Evolutionary conservation across 2,888 invertebrate species (phyloP).

Genomic region (Slavum lentiscoides): DNA sequence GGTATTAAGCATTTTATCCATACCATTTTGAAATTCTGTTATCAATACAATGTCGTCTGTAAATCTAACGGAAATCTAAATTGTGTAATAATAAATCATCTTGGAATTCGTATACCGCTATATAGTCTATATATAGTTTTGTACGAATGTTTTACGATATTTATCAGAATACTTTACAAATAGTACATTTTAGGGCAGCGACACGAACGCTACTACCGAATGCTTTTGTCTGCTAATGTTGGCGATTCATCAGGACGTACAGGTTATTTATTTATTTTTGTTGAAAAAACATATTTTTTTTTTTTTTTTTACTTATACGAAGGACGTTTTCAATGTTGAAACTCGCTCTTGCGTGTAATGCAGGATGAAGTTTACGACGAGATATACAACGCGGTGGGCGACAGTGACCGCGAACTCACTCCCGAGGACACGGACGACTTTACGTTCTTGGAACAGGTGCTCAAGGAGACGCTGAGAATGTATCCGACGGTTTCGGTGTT

Average conservation of each 20-base stretch:
- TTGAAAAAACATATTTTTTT: neutral
- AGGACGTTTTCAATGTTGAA: neutral
- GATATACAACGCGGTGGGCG: slow-evolving; percentile 54
- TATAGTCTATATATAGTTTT: no score
- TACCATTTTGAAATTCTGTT: no score
- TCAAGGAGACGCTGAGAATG: slow-evolving; percentile 55
- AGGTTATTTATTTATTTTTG: slow-evolving; percentile 55
- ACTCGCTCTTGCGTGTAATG: neutral
- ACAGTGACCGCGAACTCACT: slow-evolving; percentile 59
- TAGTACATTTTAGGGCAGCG: slow-evolving; percentile 57
- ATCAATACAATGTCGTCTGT: no score
- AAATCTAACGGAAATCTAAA: no score
- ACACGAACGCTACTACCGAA: slow-evolving; percentile 58
- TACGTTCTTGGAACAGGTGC: slow-evolving; percentile 55
- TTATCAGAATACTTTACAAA: no score
- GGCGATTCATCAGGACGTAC: slow-evolving; percentile 57
- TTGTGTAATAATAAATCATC: no score
- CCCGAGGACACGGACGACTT: slow-evolving; percentile 60
- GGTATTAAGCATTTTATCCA: no score
- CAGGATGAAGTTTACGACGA: slow-evolving; percentile 55
- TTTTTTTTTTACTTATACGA: no score
- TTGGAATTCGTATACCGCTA: no score
- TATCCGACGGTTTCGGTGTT: slow-evolving; percentile 55
- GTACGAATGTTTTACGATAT: no score
- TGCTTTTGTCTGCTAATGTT: slow-evolving; percentile 57